phyloP scores from a whole-genome alignment of 2,888 invertebrate species.

The Plebejus argus region DNA sequence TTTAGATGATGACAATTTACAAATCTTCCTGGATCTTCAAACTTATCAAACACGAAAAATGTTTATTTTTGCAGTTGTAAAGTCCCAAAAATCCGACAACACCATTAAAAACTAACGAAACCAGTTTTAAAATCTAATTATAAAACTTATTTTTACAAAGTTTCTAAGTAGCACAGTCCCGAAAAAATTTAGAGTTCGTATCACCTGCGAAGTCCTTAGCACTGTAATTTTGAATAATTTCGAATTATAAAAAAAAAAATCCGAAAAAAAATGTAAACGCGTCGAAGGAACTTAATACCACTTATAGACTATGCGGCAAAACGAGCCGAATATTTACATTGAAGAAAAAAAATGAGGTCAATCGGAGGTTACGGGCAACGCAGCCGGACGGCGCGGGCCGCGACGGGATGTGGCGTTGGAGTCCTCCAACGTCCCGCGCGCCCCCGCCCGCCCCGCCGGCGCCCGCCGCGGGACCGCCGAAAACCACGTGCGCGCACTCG shows the following conservation, averaged over 20 bases:
- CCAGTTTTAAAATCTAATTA: constrained; percentile 53
- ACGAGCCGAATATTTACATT: constrained; percentile 80
- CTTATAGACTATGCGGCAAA: constrained; percentile 79
- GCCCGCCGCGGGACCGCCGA: constrained; percentile 55
- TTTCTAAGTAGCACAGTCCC: constrained; percentile 52
- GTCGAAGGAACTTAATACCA: constrained; percentile 77
- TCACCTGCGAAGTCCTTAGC: constrained; percentile 57
- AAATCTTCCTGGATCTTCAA: constrained; percentile 48
- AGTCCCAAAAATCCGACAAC: constrained; percentile 46
- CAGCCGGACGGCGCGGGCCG: constrained; percentile 78
- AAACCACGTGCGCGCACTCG: constrained; percentile 73
- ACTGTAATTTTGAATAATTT: constrained; percentile 55
- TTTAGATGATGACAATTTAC: constrained; percentile 44
- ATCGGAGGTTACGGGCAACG: constrained; percentile 79
- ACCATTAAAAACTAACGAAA: constrained; percentile 55
- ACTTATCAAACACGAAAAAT: constrained; percentile 45
- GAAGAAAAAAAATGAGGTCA: constrained; percentile 80
- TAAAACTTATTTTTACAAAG: constrained; percentile 51
- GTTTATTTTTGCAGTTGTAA: constrained; percentile 44
- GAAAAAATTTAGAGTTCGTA: constrained; percentile 51
- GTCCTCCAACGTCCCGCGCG: constrained; percentile 47
- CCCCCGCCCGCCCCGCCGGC: constrained; percentile 50
- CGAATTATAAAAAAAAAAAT: constrained; percentile 53
- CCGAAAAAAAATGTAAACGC: constrained; percentile 55
- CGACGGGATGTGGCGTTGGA: constrained; percentile 71